Evolutionary conservation across 2,888 invertebrate genomes (phyloP).

Genomic region (Xanthorhoe designata): DNA sequence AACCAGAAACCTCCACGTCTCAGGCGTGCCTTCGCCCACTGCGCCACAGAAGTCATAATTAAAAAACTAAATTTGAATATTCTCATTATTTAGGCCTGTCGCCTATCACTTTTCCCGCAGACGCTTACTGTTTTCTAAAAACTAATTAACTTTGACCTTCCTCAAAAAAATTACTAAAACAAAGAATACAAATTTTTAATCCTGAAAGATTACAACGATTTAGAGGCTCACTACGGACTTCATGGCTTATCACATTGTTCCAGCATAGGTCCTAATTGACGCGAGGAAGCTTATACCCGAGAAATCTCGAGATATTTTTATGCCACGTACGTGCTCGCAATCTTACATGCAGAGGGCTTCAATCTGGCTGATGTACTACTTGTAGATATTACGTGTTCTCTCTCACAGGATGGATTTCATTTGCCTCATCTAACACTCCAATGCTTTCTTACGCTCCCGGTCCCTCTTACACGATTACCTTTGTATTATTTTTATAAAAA

Average conservation of each 20-base stretch:
- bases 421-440: background rate
- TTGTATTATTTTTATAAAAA: background rate
- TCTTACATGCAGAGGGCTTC: slow-evolving; percentile 21
- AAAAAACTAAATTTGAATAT: background rate
- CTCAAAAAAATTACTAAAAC: background rate
- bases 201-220: background rate
- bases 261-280: slow-evolving; percentile 49
- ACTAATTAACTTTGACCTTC: background rate
- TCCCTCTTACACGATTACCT: background rate
- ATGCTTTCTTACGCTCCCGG: background rate
- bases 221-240: slow-evolving; percentile 8
- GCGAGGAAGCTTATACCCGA: slow-evolving; percentile 35
- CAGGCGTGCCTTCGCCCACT: no score
- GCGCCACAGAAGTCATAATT: no score
- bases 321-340: slow-evolving; percentile 32
- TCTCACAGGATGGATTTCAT: slow-evolving; percentile 18
- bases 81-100: background rate
- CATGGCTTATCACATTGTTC: slow-evolving; percentile 22
- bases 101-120: background rate
- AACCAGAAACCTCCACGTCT: no score
- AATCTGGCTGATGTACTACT: slow-evolving; percentile 26
- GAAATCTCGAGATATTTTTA: slow-evolving; percentile 35
- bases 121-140: background rate
- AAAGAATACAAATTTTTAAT: background rate
- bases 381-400: slow-evolving; percentile 21